phyloP scores from a whole-genome alignment of 1,140 invertebrate species.

The Medauroidea extradentata region DNA sequence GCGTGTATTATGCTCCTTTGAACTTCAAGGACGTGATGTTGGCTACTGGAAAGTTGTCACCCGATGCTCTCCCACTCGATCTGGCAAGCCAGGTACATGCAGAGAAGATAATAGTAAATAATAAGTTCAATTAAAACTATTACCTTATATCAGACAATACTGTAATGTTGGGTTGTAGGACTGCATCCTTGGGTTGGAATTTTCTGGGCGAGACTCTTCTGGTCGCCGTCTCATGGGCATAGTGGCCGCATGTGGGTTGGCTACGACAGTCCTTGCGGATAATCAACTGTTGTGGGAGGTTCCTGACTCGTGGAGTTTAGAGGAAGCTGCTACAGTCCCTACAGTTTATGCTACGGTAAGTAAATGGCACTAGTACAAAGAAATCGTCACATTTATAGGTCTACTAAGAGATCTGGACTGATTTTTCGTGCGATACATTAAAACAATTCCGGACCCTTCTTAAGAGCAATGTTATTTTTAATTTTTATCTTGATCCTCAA shows the following conservation, averaged over 20 bases:
- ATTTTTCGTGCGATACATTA: too few relatives aligned
- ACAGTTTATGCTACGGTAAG: constrained; percentile 85
- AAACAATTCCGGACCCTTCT: too few relatives aligned
- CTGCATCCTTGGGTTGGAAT: constrained; percentile 70
- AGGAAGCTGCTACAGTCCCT: constrained; percentile 90
- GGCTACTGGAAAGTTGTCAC: constrained; percentile 90
- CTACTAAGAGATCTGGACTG: too few relatives aligned
- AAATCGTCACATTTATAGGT: too few relatives aligned
- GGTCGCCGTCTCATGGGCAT: constrained; percentile 91
- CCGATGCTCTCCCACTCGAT: constrained; percentile 88
- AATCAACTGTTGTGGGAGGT: constrained; percentile 85
- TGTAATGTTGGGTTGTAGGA: too few relatives aligned
- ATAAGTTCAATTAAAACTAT: too few relatives aligned
- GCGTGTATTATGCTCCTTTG: constrained; percentile 87
- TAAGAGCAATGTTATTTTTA: too few relatives aligned
- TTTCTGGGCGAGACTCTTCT: constrained; percentile 52
- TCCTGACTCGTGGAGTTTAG: constrained; percentile 81
- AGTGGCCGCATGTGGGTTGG: constrained; percentile 80
- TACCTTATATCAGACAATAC: too few relatives aligned
- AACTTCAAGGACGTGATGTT: constrained; percentile 98
- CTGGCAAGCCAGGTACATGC: constrained; percentile 54
- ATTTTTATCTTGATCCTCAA: too few relatives aligned
- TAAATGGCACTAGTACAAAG: too few relatives aligned
- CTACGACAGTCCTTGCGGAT: constrained; percentile 82
- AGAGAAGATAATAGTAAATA: too few relatives aligned